Percentiles rank a stretch among this genome's conserved stretches.
These are phyloP conservation scores for Adelphocoris suturalis DNA, from an alignment of 2,888 invertebrate genomes.

Conservation along the genomic window DNA sequence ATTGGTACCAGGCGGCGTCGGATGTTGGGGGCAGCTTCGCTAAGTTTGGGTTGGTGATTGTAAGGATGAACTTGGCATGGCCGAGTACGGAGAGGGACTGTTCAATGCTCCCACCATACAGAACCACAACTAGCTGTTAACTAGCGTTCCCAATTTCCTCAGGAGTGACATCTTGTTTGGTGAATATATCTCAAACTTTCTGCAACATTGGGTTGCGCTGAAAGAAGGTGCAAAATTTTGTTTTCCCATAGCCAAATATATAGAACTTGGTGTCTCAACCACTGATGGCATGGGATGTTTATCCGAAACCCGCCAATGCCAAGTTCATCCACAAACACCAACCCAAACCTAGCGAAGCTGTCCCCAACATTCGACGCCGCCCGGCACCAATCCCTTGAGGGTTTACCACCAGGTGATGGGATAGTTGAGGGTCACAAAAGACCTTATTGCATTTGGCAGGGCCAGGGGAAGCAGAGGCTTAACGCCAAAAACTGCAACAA, in stretches of 20 bases:
- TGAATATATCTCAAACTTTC: background rate
- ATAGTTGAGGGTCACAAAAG: too few relatives aligned
- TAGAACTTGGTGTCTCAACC: slow-evolving; percentile 29
- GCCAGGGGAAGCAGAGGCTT: too few relatives aligned
- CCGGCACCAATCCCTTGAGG: too few relatives aligned
- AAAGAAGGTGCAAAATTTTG: slow-evolving; percentile 45
- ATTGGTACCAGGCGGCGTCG: slow-evolving; percentile 35
- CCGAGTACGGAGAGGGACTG: slow-evolving; percentile 2
- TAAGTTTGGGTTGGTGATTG: background rate
- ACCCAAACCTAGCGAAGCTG: too few relatives aligned
- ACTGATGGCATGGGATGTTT: background rate
- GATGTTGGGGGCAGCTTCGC: slow-evolving; percentile 29
- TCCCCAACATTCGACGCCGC: too few relatives aligned
- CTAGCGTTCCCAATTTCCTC: background rate
- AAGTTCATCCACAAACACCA: too few relatives aligned
- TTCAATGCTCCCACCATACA: background rate
- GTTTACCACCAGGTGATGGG: too few relatives aligned
- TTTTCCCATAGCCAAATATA: too few relatives aligned
- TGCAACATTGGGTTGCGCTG: slow-evolving; percentile 25
- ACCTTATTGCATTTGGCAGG: too few relatives aligned
- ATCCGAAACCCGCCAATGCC: too few relatives aligned
- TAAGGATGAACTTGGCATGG: slow-evolving; percentile 13
- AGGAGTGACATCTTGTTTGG: background rate
- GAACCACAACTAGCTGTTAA: too few relatives aligned
- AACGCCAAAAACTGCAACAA: too few relatives aligned